Evolutionary conservation across 2,797 vertebrate species (phyloP).

Genomic region (Antennarius maculatus): DNA sequence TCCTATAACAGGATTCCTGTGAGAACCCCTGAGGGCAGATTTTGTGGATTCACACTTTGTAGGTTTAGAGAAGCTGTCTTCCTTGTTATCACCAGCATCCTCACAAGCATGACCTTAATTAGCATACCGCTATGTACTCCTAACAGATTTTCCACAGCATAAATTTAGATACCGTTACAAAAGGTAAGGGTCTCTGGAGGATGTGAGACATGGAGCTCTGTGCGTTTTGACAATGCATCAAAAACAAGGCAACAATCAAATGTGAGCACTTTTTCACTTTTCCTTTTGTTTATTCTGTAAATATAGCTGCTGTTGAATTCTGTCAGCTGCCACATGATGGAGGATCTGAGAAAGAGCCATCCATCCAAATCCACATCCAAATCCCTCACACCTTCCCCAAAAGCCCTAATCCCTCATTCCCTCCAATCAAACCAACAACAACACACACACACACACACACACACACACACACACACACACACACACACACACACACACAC

Average conservation of each 20-base stretch:
- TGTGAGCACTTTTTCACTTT: constrained; percentile 28
- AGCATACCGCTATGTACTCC: constrained; percentile 13
- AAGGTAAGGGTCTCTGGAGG: constrained; percentile 43
- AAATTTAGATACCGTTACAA: constrained; percentile 54
- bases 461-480: too few relatives aligned
- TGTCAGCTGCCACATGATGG: constrained; percentile 42
- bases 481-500: too few relatives aligned
- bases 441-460: too few relatives aligned
- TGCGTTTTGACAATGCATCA: constrained; percentile 34
- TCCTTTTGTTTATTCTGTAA: constrained; percentile 37
- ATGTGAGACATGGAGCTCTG: background rate
- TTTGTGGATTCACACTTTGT: constrained; percentile 19
- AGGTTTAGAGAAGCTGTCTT: constrained; percentile 25
- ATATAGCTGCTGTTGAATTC: constrained; percentile 31
- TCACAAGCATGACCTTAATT: constrained; percentile 51
- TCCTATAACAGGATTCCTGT: constrained; percentile 1
- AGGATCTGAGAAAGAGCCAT: constrained; percentile 21
- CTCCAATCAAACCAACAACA: constrained; percentile 22
- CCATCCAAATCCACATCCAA: constrained; percentile 25
- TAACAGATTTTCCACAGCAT: constrained; percentile 34
- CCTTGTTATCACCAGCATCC: constrained; percentile 38
- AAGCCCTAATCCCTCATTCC: constrained; percentile 36
- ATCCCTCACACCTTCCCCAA: constrained; percentile 27
- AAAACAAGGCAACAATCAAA: constrained; percentile 19
- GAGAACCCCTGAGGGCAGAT: constrained; percentile 25